phyloP scores from a whole-genome alignment of 53 echinoderm and acorn worm species.

The Stichopus horrens region DNA sequence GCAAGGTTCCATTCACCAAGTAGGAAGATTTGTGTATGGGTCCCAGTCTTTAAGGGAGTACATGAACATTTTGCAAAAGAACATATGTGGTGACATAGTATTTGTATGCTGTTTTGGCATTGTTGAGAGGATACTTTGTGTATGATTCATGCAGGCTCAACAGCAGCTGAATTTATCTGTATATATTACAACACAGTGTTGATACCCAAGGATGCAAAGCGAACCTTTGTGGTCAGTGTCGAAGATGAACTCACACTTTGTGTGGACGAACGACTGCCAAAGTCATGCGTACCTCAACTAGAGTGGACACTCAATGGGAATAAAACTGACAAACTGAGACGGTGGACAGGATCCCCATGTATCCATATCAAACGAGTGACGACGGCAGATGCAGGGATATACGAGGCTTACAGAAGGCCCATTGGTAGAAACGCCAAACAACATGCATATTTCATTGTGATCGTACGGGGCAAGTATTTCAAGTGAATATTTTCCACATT shows the following conservation, averaged over 20 bases:
- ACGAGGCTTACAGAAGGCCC: not conserved
- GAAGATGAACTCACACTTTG: slow-evolving; percentile 10
- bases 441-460: no score
- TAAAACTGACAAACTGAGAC: not conserved
- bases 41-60: no score
- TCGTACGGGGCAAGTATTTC: no score
- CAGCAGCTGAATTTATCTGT: not conserved
- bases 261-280: slow-evolving; percentile 2
- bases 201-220: not conserved
- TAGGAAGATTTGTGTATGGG: no score
- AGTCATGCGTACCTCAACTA: not conserved
- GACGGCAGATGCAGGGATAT: slow-evolving; percentile 1
- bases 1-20: no score
- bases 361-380: slow-evolving; percentile 2
- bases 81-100: no score
- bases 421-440: slow-evolving; percentile 15
- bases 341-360: slow-evolving; percentile 4
- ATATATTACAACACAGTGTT: not conserved
- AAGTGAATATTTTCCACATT: no score
- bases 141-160: no score
- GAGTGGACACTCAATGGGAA: slow-evolving; percentile 4
- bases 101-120: no score
- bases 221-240: slow-evolving; percentile 11
- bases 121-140: no score
- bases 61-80: no score